A percentile compares a stretch with the other conserved stretches of the same genome.
Evolutionary conservation across 2,888 invertebrate genomes (phyloP).

Genomic region (Euplagia quadripunctaria): DNA sequence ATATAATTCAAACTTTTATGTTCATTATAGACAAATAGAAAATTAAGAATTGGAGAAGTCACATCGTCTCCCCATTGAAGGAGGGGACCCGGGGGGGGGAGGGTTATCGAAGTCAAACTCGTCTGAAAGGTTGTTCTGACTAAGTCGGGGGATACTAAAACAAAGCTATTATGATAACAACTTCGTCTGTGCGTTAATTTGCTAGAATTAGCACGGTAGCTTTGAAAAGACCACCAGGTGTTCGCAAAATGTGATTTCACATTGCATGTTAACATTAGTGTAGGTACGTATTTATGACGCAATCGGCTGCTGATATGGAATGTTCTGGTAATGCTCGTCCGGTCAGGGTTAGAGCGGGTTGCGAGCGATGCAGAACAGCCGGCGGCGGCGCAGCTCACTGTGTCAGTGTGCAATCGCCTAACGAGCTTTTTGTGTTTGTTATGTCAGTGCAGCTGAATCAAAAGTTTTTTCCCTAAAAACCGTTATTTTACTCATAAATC

Average conservation of each 20-base stretch:
- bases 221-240: not conserved
- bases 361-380: not conserved
- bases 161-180: not conserved
- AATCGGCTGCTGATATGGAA: not conserved
- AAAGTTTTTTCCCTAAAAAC: conserved; percentile 77
- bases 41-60: no score
- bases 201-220: not conserved
- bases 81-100: no score
- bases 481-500: conserved; percentile 85
- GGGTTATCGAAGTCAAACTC: not conserved
- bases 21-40: not conserved
- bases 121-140: not conserved
- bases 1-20: not conserved
- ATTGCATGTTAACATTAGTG: not conserved
- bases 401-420: conserved; percentile 43
- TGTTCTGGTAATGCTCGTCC: not conserved
- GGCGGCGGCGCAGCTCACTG: conserved; percentile 5
- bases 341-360: not conserved
- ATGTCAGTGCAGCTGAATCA: conserved; percentile 75
- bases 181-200: not conserved
- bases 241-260: not conserved
- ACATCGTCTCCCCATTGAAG: no score
- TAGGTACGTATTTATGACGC: not conserved
- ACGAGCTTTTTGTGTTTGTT: conserved; percentile 56
- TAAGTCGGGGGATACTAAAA: not conserved